Evolutionary conservation across 2,113 vertebrate species (phyloP), one percentile per base, ranked within the genome.

Genomic region (Spermophilus dauricus): DNA sequence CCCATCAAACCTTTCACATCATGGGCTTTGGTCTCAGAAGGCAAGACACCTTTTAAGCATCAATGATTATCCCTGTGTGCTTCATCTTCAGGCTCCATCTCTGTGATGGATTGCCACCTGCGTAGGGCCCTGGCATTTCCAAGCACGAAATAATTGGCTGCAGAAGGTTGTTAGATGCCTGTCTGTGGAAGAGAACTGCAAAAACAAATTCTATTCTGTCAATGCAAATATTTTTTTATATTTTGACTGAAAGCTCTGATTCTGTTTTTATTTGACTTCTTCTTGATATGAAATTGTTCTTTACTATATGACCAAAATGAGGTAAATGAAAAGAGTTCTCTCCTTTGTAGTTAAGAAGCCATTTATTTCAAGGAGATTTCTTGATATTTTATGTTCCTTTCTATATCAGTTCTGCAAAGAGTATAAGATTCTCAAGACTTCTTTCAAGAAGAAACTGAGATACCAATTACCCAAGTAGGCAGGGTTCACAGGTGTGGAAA

Each of bases 121-220:
- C 70, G 8, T 2, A 11, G 80, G 0, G 9, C 75, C 69, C 93
- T 97, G 98, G 96, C 96, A 96, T 97, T 97, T 96, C 77, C 90
- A 83, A 1, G 1, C 93, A 78, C 67, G 88, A 45, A 84, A 83
- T 97, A 97, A 97, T 97, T 97, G 97, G 96, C 89, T 95, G 56
- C 84, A 70, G 91, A 82, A 85, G 69, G 84, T 61, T 87, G 37
- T 3, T 5, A 34, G 89, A 18, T 12, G 92, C 67, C 94, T 91
- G 84, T 89, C 90, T 89, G 26, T 22, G 32, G 39, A 94, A 87
- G 65, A 84, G 56, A 78, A 70, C 81, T 75, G 56, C 37, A 77
- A 90, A 93, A 96, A 88, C 69, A 94, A 96, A 90, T 76, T 85
- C 63, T 51, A 37, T 61, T 86, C 73, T 51, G 75, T 85, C 87